Conservation (phyloP, 2,888 invertebrate species). For the Hipparchia semele region DNA sequence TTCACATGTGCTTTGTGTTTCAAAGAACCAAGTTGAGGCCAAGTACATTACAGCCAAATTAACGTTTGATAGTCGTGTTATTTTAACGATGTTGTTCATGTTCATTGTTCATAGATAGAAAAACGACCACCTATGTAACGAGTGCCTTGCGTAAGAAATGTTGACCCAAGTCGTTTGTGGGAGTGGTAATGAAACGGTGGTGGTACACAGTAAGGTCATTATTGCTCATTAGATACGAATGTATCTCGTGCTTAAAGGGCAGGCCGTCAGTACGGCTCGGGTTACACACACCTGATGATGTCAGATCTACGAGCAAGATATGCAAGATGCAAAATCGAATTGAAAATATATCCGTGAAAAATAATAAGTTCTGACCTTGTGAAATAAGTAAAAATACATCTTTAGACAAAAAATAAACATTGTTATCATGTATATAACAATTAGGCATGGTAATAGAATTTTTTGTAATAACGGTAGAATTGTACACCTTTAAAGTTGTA, state of each 20-base stretch:
- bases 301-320: no score
- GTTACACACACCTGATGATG: constrained; percentile 4
- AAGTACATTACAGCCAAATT: not conserved
- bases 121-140: not conserved
- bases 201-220: constrained; percentile 8
- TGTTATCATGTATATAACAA: no score
- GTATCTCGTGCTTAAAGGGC: not conserved
- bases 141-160: constrained; percentile 8
- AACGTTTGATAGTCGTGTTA: not conserved
- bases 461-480: not conserved
- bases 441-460: no score
- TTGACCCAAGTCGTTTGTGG: not conserved
- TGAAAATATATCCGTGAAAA: no score
- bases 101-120: not conserved
- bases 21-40: not conserved
- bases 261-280: not conserved
- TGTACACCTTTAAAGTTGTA: not conserved
- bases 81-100: not conserved
- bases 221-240: not conserved
- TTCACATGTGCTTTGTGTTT: no score
- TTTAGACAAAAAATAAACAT: no score
- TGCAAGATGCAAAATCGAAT: no score
- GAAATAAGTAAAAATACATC: no score
- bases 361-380: no score
- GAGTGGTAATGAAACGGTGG: constrained; percentile 12